Percentiles rank a stretch among this genome's conserved stretches.
Conservation (phyloP, 2,113 vertebrate genomes). For the Thamnaconus septentrionalis region DNA sequence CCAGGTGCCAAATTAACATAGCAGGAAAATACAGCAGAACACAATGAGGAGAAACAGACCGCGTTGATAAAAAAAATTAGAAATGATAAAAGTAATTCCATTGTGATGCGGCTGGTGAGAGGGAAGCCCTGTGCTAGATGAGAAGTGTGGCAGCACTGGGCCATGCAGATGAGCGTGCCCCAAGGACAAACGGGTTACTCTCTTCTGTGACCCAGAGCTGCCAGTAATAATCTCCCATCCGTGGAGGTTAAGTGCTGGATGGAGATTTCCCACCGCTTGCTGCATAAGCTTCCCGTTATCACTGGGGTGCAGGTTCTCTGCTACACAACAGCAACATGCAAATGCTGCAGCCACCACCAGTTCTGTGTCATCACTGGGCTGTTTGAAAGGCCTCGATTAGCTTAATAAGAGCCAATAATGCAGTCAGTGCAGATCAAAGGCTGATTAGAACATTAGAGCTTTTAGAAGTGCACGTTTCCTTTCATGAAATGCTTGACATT, state of each 20-base stretch:
- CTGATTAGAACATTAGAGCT: no score
- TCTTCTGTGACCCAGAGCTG: slow-evolving; percentile 43
- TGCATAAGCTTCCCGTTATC: slow-evolving; percentile 69
- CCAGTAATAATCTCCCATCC: slow-evolving; percentile 57
- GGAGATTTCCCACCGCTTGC: slow-evolving; percentile 54
- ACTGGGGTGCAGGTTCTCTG: slow-evolving; percentile 60
- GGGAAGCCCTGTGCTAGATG: slow-evolving; percentile 8
- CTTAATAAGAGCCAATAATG: no score
- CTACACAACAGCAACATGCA: slow-evolving; percentile 51
- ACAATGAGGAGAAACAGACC: no score
- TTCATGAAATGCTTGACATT: no score
- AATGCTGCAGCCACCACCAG: slow-evolving; percentile 41
- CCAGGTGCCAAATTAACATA: no score
- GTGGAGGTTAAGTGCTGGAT: slow-evolving; percentile 58
- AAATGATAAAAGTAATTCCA: background rate
- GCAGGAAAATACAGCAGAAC: no score
- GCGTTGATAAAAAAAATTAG: no score
- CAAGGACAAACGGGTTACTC: slow-evolving; percentile 51
- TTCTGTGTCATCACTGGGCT: slow-evolving; percentile 4
- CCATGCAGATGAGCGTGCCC: slow-evolving; percentile 38
- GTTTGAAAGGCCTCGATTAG: no score
- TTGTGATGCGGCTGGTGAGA: background rate
- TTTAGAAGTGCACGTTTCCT: no score
- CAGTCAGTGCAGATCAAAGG: no score
- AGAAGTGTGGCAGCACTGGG: slow-evolving; percentile 11